Evolutionary conservation across 2,113 vertebrate genomes (phyloP).

Genomic region (Martes martes): DNA sequence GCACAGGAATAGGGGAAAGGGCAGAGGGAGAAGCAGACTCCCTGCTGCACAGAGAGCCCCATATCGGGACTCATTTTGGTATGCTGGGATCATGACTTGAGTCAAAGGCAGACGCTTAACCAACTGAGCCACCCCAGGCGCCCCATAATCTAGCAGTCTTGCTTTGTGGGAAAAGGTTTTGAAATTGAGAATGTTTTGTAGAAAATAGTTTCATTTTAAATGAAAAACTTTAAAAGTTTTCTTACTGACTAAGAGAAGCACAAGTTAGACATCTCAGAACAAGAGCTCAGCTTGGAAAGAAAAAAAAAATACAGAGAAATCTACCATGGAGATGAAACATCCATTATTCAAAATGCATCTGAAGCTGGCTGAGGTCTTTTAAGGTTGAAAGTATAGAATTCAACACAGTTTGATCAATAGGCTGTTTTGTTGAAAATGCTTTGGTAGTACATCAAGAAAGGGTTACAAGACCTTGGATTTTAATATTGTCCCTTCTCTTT

Average conservation of each 20-base stretch:
- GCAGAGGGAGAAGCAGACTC: background rate
- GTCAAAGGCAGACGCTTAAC: background rate
- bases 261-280: background rate
- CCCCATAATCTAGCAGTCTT: background rate
- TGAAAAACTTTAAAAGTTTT: background rate
- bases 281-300: background rate
- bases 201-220: background rate
- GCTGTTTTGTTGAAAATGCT: background rate
- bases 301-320: background rate
- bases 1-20: background rate
- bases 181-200: background rate
- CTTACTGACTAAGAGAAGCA: background rate
- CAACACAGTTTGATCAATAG: background rate
- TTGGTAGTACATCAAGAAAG: background rate
- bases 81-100: background rate
- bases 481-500: background rate
- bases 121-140: background rate
- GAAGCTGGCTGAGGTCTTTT: background rate
- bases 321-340: background rate
- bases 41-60: background rate
- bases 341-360: background rate
- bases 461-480: background rate
- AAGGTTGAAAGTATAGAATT: background rate
- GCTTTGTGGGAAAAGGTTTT: background rate
- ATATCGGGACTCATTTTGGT: fast-evolving